Conservation (phyloP, 2,797 vertebrate species). For the Phaenicophaeus curvirostris region DNA sequence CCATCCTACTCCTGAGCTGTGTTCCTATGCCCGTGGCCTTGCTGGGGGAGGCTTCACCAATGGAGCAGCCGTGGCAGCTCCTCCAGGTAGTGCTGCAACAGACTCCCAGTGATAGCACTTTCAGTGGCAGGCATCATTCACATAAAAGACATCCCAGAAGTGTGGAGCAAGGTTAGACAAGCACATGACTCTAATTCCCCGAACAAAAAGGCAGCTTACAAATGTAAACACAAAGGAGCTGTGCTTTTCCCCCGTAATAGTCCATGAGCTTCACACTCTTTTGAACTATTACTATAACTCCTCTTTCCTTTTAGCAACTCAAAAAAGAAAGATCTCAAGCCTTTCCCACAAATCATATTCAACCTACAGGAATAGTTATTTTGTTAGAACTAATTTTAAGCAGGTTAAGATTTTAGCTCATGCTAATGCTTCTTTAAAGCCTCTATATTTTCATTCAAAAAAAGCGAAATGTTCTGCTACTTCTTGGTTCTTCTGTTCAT, state of each 20-base stretch:
- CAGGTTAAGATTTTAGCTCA: background rate
- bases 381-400: background rate
- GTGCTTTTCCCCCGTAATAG: background rate
- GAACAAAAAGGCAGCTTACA: background rate
- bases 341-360: background rate
- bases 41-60: background rate
- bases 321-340: background rate
- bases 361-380: background rate
- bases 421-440: background rate
- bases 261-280: background rate
- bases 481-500: background rate
- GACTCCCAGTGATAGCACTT: accelerated
- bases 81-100: accelerated
- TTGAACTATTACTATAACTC: background rate
- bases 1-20: background rate
- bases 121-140: accelerated
- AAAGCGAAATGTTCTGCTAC: background rate
- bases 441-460: background rate
- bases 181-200: background rate
- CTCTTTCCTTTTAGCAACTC: background rate
- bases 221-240: background rate
- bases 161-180: accelerated
- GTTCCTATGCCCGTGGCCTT: accelerated
- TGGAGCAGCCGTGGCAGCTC: accelerated
- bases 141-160: background rate